Evolutionary conservation across 2,797 vertebrate species (phyloP).

Genomic region (Vultur gryphus): DNA sequence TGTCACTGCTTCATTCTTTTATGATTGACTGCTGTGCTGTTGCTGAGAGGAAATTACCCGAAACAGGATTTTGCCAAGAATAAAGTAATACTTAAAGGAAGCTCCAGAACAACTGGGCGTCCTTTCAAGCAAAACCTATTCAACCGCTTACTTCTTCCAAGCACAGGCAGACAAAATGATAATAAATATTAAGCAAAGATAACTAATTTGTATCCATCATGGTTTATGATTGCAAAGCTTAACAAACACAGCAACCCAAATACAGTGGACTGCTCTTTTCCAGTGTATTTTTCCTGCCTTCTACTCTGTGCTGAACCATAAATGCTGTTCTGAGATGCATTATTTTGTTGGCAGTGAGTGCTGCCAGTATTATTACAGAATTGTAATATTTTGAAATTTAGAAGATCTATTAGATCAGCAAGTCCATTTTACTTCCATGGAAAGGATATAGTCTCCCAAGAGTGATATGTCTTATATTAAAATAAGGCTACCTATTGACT

Average conservation of each 20-base stretch:
- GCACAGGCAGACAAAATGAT: background rate
- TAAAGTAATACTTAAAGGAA: background rate
- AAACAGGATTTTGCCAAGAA: background rate
- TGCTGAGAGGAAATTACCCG: background rate
- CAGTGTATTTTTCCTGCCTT: background rate
- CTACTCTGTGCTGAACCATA: background rate
- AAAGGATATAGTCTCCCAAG: background rate
- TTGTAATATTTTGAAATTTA: background rate
- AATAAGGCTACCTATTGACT: background rate
- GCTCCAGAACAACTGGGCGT: background rate
- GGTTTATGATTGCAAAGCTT: background rate
- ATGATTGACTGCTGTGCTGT: background rate
- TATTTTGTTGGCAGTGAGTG: background rate
- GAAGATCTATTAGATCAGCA: background rate
- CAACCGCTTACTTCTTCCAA: background rate
- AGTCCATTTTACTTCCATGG: background rate
- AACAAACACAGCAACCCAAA: background rate
- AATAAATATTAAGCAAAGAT: background rate
- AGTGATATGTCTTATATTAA: background rate
- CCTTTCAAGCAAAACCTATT: background rate
- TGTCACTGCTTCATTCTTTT: background rate
- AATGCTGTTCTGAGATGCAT: background rate
- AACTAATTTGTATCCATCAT: background rate
- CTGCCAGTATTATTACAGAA: background rate
- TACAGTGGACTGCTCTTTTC: background rate